Percentiles rank a stretch among this genome's conserved stretches.
These are phyloP conservation scores for Sorex fumeus DNA, from an alignment of 2,113 vertebrate species.

Conservation along the genomic window DNA sequence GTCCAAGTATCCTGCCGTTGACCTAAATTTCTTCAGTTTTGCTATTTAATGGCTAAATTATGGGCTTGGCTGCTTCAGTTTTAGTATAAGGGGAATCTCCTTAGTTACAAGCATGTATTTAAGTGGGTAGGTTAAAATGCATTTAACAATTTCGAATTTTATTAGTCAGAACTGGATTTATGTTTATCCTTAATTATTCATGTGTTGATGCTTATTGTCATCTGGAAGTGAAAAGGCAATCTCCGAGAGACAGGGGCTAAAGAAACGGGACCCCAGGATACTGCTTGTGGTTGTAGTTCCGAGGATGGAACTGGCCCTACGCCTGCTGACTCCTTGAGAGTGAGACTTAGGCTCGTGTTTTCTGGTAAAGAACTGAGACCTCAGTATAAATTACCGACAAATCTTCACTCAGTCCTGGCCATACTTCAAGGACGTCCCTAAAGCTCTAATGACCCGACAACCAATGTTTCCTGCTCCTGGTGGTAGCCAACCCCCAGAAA, in stretches of 20 bases:
- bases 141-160: slow-evolving; percentile 2
- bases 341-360: background rate
- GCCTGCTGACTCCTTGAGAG: background rate
- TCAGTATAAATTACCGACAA: background rate
- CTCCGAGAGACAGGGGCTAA: background rate
- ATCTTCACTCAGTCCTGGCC: background rate
- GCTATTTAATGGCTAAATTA: background rate
- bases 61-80: background rate
- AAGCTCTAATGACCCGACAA: background rate
- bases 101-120: slow-evolving; percentile 16
- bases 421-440: background rate
- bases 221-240: slow-evolving; percentile 31
- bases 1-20: background rate
- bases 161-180: background rate
- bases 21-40: slow-evolving; percentile 1
- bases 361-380: background rate
- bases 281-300: background rate
- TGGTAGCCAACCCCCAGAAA: background rate
- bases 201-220: background rate
- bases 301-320: background rate
- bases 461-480: background rate
- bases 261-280: background rate
- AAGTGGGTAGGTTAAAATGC: background rate
- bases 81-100: background rate
- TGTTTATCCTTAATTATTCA: background rate